phyloP scores from a whole-genome alignment of 2,113 vertebrate species.

The Nanger granti region DNA sequence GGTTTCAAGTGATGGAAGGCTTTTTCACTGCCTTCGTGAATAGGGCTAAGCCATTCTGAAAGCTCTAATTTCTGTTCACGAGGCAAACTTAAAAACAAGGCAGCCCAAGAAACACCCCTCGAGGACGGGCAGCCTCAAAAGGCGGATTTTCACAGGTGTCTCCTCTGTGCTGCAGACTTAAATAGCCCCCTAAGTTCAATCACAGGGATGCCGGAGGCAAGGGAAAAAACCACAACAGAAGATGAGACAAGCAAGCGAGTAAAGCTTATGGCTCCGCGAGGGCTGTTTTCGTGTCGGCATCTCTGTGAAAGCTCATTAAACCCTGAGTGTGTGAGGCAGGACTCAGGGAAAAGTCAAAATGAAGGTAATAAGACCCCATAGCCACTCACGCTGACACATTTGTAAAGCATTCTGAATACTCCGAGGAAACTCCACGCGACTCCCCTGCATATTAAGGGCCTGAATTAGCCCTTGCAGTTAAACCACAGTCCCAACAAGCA shows the following conservation, averaged over 20 bases:
- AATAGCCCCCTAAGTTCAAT: conserved; percentile 4
- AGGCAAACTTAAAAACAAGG: background rate
- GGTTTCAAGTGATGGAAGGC: background rate
- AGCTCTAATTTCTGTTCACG: conserved; percentile 11
- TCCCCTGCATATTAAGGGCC: background rate
- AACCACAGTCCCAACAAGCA: background rate
- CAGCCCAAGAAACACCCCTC: background rate
- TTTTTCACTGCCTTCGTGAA: background rate
- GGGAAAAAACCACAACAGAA: background rate
- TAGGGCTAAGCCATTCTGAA: background rate
- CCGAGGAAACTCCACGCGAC: background rate
- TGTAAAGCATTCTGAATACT: background rate
- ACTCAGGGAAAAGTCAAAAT: conserved; percentile 37
- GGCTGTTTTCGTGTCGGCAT: conserved; percentile 31
- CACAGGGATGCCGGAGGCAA: background rate
- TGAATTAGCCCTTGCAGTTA: background rate
- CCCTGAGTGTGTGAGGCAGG: conserved; percentile 21
- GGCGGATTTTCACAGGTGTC: conserved; percentile 22
- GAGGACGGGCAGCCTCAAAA: background rate
- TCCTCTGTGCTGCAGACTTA: conserved; percentile 14
- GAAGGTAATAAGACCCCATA: conserved; percentile 23
- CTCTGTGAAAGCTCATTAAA: conserved; percentile 61
- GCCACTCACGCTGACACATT: background rate
- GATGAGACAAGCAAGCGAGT: conserved; percentile 21
- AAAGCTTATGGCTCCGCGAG: background rate